Evolutionary conservation across 2,113 vertebrate genomes (phyloP).

Genomic region (Phoenicopterus ruber): DNA sequence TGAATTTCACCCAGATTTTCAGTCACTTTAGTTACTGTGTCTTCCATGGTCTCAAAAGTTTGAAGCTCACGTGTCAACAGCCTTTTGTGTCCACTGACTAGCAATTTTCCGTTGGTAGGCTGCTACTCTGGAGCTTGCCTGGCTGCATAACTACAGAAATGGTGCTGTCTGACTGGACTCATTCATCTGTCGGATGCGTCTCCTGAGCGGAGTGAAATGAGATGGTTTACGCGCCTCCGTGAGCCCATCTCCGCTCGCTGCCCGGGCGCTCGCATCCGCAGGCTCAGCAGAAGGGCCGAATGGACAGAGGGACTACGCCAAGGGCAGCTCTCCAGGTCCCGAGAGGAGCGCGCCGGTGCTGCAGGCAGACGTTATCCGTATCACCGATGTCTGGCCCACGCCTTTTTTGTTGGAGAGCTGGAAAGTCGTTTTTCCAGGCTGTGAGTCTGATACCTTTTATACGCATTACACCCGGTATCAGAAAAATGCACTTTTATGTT

Average conservation of each 20-base stretch:
- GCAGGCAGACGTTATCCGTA: not conserved
- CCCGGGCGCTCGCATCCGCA: not conserved
- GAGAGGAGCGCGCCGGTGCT: not conserved
- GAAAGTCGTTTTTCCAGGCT: not conserved
- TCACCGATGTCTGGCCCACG: not conserved
- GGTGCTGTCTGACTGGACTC: not conserved
- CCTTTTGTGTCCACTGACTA: not conserved
- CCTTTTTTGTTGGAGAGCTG: not conserved
- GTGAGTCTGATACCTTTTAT: not conserved
- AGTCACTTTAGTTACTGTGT: not conserved
- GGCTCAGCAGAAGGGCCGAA: not conserved
- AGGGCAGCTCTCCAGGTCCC: not conserved
- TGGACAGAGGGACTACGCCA: not conserved
- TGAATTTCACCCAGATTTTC: not conserved
- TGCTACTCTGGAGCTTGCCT: not conserved
- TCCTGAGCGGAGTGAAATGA: not conserved
- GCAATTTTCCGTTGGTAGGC: not conserved
- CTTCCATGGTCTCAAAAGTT: not conserved
- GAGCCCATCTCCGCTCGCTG: not conserved
- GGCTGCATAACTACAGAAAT: not conserved
- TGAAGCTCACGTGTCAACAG: not conserved
- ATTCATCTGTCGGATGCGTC: too few species aligned
- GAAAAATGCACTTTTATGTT: not conserved
- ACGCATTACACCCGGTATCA: not conserved
- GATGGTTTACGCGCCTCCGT: not conserved